A percentile compares a stretch with the other conserved stretches of the same genome.
These are phyloP conservation scores for Stichodactyla helianthus DNA, from an alignment of 64 coral and sea anemone species.

Conservation along the genomic window DNA sequence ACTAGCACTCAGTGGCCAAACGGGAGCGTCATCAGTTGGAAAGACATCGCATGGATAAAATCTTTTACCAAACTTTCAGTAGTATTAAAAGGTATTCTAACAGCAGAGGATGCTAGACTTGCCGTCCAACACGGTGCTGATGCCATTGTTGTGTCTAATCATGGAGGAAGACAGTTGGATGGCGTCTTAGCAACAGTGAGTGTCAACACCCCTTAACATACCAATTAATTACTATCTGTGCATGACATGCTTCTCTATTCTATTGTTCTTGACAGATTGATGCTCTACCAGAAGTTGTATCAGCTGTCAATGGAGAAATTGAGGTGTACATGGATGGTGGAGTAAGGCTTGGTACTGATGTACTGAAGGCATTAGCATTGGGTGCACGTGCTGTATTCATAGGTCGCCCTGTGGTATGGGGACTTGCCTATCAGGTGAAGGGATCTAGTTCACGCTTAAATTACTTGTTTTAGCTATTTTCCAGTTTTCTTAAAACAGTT, in stretches of 20 bases:
- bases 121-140: slow-evolving; percentile 59
- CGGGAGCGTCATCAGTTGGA: slow-evolving; percentile 4
- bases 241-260: neutral
- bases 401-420: slow-evolving; percentile 74
- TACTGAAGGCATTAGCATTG: slow-evolving; percentile 78
- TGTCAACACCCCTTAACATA: neutral
- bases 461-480: neutral
- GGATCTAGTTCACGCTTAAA: no score
- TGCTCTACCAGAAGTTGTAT: slow-evolving; percentile 69
- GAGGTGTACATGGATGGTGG: slow-evolving; percentile 93
- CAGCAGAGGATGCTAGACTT: slow-evolving; percentile 67
- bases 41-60: slow-evolving; percentile 43
- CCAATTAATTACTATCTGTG: neutral
- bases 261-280: slow-evolving; percentile 58
- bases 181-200: slow-evolving; percentile 52
- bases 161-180: slow-evolving; percentile 64
- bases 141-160: slow-evolving; percentile 62
- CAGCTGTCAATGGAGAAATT: slow-evolving; percentile 52
- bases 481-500: neutral
- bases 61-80: slow-evolving; percentile 53
- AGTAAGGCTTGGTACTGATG: slow-evolving; percentile 71
- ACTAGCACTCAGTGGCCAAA: no score
- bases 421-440: slow-evolving; percentile 61
- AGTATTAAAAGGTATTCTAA: slow-evolving; percentile 62
- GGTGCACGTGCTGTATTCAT: slow-evolving; percentile 85